A percentile compares a stretch with the other conserved stretches of the same genome.
These are phyloP conservation scores for Takifugu bimaculatus DNA, from an alignment of 2,113 vertebrate genomes.

Conservation along the genomic window DNA sequence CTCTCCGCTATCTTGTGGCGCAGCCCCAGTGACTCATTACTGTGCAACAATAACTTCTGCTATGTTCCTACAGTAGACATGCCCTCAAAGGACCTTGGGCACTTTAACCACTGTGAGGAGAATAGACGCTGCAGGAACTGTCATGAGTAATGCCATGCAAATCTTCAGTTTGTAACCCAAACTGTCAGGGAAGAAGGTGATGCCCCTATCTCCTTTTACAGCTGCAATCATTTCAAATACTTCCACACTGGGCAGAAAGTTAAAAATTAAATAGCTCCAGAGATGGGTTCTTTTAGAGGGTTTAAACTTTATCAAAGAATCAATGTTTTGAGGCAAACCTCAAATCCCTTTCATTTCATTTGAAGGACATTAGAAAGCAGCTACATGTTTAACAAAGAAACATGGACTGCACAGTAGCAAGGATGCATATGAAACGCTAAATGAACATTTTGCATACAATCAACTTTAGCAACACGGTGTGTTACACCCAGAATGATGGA, in stretches of 20 bases:
- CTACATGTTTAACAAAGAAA: conserved; percentile 3
- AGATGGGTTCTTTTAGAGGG: conserved; percentile 24
- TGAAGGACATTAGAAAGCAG: neutral
- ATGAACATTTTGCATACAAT: neutral
- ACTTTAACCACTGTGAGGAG: conserved; percentile 29
- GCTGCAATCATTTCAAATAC: conserved; percentile 55
- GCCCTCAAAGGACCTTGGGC: conserved; percentile 39
- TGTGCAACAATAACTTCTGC: conserved; percentile 39
- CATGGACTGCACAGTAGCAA: neutral
- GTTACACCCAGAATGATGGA: conserved; percentile 58
- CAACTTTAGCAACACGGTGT: conserved; percentile 5
- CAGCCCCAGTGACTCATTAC: conserved; percentile 38
- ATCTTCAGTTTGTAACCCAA: conserved; percentile 54
- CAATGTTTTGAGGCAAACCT: conserved; percentile 32
- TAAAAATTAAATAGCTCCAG: neutral
- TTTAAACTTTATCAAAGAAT: conserved; percentile 33
- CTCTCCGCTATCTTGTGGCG: conserved; percentile 17
- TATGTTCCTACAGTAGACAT: conserved; percentile 23
- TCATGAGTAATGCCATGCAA: conserved; percentile 56
- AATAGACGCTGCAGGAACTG: conserved; percentile 41
- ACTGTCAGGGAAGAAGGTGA: conserved; percentile 44
- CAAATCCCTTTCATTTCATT: conserved; percentile 6
- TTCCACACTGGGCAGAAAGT: conserved; percentile 20
- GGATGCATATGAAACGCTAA: neutral
- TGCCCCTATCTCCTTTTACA: conserved; percentile 49